Base-by-base conservation (phyloP, 2,113 vertebrate species). In the Paracanthobrama guichenoti region DNA sequence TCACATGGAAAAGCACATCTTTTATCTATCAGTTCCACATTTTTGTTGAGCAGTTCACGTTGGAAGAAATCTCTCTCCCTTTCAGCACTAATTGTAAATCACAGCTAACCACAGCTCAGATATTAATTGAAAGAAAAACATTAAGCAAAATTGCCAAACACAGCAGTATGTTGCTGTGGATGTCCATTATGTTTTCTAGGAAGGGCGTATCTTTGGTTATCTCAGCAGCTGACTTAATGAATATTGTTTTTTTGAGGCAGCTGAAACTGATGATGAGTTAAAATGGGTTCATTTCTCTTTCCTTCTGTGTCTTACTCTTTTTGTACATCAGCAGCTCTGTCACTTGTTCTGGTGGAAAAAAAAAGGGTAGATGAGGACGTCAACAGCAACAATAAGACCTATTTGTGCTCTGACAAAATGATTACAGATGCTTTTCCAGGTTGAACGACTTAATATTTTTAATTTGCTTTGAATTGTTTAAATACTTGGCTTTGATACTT, bases 151-250 rank as follows among this genome's bases (percentile, higher is more conserved):
- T 46, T 31, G 72, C n/a, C 46, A 31, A 28, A 53, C 0, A 5
- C 16, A 53, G 46, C 46, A 75, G 72, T 50, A 24, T 74, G 1
- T 28, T 11, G 1, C 39, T 81, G 82, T 53, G 78, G 86, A 71
- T 87, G 48, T 79, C 44, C 76, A 84, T 86, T 84, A 75, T 50
- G 55, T 42, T 67, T 1, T 7, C 10, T n/a, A 50, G 5, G n/a
- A 84, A 55, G 13, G 35, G 62, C 12, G 28, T 73, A 28, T 55
- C 48, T 76, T 44, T 53, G 26, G 20, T 69, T 31, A 69, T 69
- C 31, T 69, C 44, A 50, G 67, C 28, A 72, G 26, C 57, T 31
- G 50, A 71, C 59, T 42, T 80, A 74, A 86, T 66, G 42, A 66
- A 6, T 66, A 73, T 60, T 57, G 57, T 18, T 31, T 75, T 86